phyloP scores from a whole-genome alignment of 2,797 vertebrate species.

The Sandelia bainsii region DNA sequence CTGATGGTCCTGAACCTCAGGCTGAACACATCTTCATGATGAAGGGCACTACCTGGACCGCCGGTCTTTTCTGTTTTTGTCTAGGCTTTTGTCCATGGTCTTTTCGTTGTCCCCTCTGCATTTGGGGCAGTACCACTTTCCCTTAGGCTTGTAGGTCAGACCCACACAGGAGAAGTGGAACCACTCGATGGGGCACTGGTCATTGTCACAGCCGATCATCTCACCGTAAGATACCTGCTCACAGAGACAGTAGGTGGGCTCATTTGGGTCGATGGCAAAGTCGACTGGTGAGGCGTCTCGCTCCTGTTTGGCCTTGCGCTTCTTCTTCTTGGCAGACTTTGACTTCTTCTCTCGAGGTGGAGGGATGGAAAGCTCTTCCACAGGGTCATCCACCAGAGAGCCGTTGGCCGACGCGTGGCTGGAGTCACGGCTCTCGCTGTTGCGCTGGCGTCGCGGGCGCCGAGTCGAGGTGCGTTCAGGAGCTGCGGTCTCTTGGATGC shows the following conservation, averaged over 20 bases:
- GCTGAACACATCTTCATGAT: background rate
- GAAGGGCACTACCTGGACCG: slow-evolving; percentile 93
- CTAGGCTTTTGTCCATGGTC: slow-evolving; percentile 98
- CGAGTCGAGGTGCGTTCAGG: slow-evolving; percentile 90
- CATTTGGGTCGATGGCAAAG: slow-evolving; percentile 96
- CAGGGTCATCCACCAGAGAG: slow-evolving; percentile 86
- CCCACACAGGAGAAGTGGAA: slow-evolving; percentile 98
- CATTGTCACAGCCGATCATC: slow-evolving; percentile 99
- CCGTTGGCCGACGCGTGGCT: slow-evolving; percentile 93
- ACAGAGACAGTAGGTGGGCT: slow-evolving; percentile 98
- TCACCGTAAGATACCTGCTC: slow-evolving; percentile 98
- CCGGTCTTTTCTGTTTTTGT: slow-evolving; percentile 97
- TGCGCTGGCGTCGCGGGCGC: slow-evolving; percentile 91
- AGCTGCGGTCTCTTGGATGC: slow-evolving; percentile 67
- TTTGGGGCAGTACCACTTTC: slow-evolving; percentile 98
- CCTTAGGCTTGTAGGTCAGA: slow-evolving; percentile 98
- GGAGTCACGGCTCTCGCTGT: slow-evolving; percentile 94
- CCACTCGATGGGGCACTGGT: slow-evolving; percentile 98
- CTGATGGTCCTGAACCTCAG: slow-evolving; percentile 23
- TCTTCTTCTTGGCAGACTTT: slow-evolving; percentile 97
- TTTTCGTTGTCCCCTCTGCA: slow-evolving; percentile 98
- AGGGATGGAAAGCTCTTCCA: slow-evolving; percentile 87
- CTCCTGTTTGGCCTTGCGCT: slow-evolving; percentile 95
- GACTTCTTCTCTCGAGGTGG: slow-evolving; percentile 93
- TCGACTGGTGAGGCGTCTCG: slow-evolving; percentile 94